Conservation (phyloP, 2,888 invertebrate genomes). For the Dynastes maya region DNA sequence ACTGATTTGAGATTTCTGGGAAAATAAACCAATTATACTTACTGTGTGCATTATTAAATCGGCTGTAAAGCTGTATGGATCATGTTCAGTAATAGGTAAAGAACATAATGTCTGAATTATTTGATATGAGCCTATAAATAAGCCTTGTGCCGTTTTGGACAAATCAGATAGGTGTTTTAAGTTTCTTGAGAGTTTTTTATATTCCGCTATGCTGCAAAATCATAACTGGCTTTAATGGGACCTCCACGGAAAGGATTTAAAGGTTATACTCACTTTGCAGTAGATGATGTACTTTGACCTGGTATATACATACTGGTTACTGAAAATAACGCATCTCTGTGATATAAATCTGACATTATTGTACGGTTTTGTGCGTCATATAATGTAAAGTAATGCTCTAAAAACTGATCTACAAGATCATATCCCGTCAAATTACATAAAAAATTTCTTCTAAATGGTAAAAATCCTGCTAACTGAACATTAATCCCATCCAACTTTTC, state of each 20-base stretch:
- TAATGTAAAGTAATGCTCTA: slow-evolving; percentile 78
- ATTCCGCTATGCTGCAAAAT: slow-evolving; percentile 63
- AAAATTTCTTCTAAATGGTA: slow-evolving; percentile 72
- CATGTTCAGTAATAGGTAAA: slow-evolving; percentile 78
- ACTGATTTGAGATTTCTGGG: no score
- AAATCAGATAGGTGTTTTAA: slow-evolving; percentile 68
- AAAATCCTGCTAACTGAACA: slow-evolving; percentile 57
- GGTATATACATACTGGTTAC: slow-evolving; percentile 69
- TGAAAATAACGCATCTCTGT: slow-evolving; percentile 77
- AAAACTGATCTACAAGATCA: slow-evolving; percentile 75
- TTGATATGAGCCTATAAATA: slow-evolving; percentile 61
- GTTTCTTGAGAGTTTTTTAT: slow-evolving; percentile 71
- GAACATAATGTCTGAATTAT: slow-evolving; percentile 71
- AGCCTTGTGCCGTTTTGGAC: slow-evolving; percentile 61
- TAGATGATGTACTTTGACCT: slow-evolving; percentile 62
- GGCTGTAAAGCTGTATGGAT: slow-evolving; percentile 77
- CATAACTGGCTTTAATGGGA: not conserved
- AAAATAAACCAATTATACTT: slow-evolving; percentile 63
- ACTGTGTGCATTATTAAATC: slow-evolving; percentile 78
- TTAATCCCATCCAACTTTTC: slow-evolving; percentile 65
- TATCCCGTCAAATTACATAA: slow-evolving; percentile 71
- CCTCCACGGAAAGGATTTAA: not conserved
- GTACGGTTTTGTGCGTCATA: slow-evolving; percentile 76
- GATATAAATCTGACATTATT: slow-evolving; percentile 75
- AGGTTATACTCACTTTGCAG: slow-evolving; percentile 61